Evolutionary conservation across 1,140 invertebrate genomes (phyloP), one percentile per base, ranked within the genome.

Genomic region (Drosophila trapezifrons): DNA sequence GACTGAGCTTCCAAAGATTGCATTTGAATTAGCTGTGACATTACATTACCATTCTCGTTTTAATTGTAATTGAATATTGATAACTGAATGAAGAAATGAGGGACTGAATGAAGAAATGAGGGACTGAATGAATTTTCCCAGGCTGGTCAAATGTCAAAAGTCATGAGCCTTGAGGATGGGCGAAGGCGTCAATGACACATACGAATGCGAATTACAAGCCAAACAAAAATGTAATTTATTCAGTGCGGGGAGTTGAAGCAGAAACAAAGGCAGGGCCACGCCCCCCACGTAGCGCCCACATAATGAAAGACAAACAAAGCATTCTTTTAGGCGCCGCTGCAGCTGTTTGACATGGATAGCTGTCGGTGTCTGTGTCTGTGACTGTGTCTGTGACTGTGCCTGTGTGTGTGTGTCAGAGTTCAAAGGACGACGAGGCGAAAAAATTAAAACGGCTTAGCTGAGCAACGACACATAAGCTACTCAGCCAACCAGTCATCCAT

Each of bases 281-380:
- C 63, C 55, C 12, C 37, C 42, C 18, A 37, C 7, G 5, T n/a
- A n/a, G 59, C 59, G 63, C 63, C 56, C 64, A 64, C 67, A 69
- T 87, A 87, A 87, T 87, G 83, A 79, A 87, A 89, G 76, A 60
- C 72, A 89, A 83, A 87, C 84, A 87, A 80, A 72, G 76, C 80
- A 71, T 87, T 74, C 82, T 86, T 78, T 71, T 67, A 77, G 83
- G 76, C 76, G 66, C 60, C 55, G 45, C 67, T 76, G 65, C 63
- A 71, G 65, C 65, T 65, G 65, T 52, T 46, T 62, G 65, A 46
- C 69, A 71, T 40, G 60, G 55, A 42, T 32, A 63, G 37, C 37
- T n/a, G 54, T 29, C 60, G 10, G 17, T 42, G 8, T n/a, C n/a
- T 35, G 29, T 29, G 54, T 4, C 42, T 55, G 42, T 58, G 13